Evolutionary conservation across 1,140 invertebrate species (phyloP).

Genomic region (Drosophila baimaii): DNA sequence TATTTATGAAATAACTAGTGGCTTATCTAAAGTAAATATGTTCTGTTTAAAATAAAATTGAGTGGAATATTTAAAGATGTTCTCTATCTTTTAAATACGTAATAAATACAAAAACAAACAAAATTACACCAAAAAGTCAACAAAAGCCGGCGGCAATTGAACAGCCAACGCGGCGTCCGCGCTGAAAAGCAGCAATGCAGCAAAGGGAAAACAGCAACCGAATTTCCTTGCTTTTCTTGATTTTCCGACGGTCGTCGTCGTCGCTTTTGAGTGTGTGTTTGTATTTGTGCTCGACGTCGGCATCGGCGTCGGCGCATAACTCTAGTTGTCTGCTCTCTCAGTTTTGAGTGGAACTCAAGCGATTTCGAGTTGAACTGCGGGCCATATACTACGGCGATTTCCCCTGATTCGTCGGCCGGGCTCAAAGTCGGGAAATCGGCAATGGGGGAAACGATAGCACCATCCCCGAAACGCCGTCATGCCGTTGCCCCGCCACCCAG

Average conservation of each 20-base stretch:
- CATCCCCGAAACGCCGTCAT: not conserved
- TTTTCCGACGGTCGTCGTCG: conserved; percentile 20
- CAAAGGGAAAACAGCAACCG: conserved; percentile 58
- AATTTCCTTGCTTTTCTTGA: conserved; percentile 23
- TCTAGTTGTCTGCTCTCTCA: conserved; percentile 30
- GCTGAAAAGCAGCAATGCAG: conserved; percentile 54
- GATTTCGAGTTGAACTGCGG: conserved; percentile 10
- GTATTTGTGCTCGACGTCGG: conserved; percentile 7
- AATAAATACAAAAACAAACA: not conserved
- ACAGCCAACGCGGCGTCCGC: conserved; percentile 25
- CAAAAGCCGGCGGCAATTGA: conserved; percentile 33
- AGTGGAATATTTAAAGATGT: too few relatives aligned
- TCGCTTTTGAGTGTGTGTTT: conserved; percentile 11
- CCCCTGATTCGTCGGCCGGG: conserved; percentile 71
- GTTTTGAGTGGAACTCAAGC: conserved; percentile 49
- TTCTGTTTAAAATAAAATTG: too few relatives aligned
- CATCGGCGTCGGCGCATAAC: conserved; percentile 50
- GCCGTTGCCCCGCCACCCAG: conserved; percentile 1
- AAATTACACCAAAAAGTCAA: not conserved
- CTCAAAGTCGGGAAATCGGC: conserved; percentile 48
- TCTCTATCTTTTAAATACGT: not conserved
- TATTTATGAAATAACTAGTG: too few relatives aligned
- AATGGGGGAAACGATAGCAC: conserved; percentile 7
- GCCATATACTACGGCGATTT: conserved; percentile 66
- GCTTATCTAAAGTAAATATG: too few relatives aligned